Percentiles rank a stretch among this genome's conserved stretches.
Conservation (phyloP, 1,140 invertebrate species). For the Drosophila aff. region DNA sequence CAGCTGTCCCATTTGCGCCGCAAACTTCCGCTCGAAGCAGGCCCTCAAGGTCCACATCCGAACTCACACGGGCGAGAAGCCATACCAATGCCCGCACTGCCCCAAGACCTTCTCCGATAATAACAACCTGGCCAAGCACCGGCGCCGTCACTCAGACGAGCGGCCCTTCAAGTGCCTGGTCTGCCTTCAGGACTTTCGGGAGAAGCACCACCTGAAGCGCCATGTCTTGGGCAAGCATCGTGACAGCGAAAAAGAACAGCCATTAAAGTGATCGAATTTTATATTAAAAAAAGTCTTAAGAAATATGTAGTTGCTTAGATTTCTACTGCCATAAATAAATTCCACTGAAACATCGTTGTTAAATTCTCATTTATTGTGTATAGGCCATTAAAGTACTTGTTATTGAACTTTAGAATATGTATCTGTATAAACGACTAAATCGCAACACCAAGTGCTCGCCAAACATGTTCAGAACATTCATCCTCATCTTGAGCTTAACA, state of each 20-base stretch:
- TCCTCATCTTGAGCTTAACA: slow-evolving; percentile 60
- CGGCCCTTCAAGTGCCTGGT: slow-evolving; percentile 28
- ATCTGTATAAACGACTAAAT: slow-evolving; percentile 61
- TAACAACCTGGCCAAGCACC: slow-evolving; percentile 35
- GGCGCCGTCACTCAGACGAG: slow-evolving; percentile 23
- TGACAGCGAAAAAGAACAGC: background rate
- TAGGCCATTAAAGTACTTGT: slow-evolving; percentile 66
- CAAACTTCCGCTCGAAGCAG: slow-evolving; percentile 22
- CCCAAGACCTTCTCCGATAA: slow-evolving; percentile 23
- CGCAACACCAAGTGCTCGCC: slow-evolving; percentile 66
- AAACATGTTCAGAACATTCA: slow-evolving; percentile 73
- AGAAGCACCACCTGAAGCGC: slow-evolving; percentile 35
- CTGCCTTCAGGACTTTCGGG: slow-evolving; percentile 21
- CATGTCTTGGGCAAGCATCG: slow-evolving; percentile 32
- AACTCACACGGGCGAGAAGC: slow-evolving; percentile 35
- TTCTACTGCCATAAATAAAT: background rate
- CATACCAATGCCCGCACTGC: slow-evolving; percentile 30
- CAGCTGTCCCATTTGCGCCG: slow-evolving; percentile 3
- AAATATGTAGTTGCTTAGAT: background rate
- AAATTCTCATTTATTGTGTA: slow-evolving; percentile 68
- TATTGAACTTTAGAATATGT: slow-evolving; percentile 70
- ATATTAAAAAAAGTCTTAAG: background rate
- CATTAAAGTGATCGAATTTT: slow-evolving; percentile 7
- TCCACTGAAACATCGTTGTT: slow-evolving; percentile 42
- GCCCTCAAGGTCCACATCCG: slow-evolving; percentile 15